Percentiles rank a stretch among this genome's conserved stretches.
Conservation (phyloP, 2,888 invertebrate species). For the Pterobdella sp. region DNA sequence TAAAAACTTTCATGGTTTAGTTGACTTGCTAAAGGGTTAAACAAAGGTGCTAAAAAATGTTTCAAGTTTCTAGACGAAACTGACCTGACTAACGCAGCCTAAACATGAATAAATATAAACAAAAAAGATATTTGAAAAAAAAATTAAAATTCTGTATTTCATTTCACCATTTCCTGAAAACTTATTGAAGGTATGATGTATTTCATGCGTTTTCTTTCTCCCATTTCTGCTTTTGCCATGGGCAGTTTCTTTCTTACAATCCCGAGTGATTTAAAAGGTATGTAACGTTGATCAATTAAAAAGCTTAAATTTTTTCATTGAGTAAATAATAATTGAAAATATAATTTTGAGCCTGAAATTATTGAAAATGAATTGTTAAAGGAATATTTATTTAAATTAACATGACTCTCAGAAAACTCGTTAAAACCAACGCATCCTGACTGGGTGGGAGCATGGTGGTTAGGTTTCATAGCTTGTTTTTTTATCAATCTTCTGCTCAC, state of each 20-base stretch:
- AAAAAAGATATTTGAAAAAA: no score
- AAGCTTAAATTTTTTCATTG: not conserved
- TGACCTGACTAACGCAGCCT: no score
- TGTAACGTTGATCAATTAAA: no score
- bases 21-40: no score
- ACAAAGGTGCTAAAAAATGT: no score
- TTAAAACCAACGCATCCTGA: slow-evolving; percentile 28
- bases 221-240: slow-evolving; percentile 25
- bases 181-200: slow-evolving; percentile 27
- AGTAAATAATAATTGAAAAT: not conserved
- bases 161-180: no score
- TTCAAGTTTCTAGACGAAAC: no score
- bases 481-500: slow-evolving; percentile 21
- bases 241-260: slow-evolving; percentile 25
- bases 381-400: no score
- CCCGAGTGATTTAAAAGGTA: slow-evolving; percentile 22
- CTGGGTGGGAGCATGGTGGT: slow-evolving; percentile 35
- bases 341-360: not conserved
- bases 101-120: no score
- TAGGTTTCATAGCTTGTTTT: slow-evolving; percentile 31
- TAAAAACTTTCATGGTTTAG: no score
- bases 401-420: slow-evolving; percentile 28
- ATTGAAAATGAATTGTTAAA: not conserved
- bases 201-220: slow-evolving; percentile 28
- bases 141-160: no score